phyloP scores from a whole-genome alignment of 2,888 invertebrate genomes.

The Rotaria socialis region DNA sequence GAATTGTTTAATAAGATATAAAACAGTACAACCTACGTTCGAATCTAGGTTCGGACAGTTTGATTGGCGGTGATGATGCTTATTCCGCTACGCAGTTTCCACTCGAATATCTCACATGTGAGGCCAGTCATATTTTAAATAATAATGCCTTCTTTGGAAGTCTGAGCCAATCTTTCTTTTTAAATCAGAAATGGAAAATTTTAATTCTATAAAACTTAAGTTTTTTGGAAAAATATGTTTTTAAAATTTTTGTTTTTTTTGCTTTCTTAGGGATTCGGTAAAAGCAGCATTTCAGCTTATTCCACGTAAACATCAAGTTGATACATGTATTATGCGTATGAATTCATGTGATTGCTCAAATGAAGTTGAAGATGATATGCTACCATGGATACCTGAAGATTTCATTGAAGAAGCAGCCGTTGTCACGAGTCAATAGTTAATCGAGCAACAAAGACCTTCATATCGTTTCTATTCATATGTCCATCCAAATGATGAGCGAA shows the following conservation, averaged over 20 bases:
- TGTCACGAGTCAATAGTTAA: not conserved
- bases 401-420: not conserved
- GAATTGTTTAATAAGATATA: not conserved
- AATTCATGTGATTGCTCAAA: not conserved
- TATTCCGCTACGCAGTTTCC: conserved; percentile 32
- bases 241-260: not conserved
- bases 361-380: conserved; percentile 35
- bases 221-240: too few species aligned
- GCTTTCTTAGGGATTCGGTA: not conserved
- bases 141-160: conserved; percentile 29
- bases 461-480: not conserved
- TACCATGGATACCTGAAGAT: conserved; percentile 14
- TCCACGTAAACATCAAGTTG: not conserved
- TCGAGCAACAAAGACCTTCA: not conserved
- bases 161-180: conserved; percentile 6
- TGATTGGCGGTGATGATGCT: conserved; percentile 33
- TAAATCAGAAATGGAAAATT: not conserved
- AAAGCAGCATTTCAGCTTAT: not conserved
- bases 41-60: not conserved
- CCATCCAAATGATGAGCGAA: not conserved
- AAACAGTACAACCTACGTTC: not conserved
- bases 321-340: not conserved
- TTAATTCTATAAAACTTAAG: too few species aligned
- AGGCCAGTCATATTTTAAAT: conserved; percentile 5
- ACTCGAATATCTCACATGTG: conserved; percentile 35